Conservation (phyloP, 2,888 invertebrate species). For the Melipona beecheii region DNA sequence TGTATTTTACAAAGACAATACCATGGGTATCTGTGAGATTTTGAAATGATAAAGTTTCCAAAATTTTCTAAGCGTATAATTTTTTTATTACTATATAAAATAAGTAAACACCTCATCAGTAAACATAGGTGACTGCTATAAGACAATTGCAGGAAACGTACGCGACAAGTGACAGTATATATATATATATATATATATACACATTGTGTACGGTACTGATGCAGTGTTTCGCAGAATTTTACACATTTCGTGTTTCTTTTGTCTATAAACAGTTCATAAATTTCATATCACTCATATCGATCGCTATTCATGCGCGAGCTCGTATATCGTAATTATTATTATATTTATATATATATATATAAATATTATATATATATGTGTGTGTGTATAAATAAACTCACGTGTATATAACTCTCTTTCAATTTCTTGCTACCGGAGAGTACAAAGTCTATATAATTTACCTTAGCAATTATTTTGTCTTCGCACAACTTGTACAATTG, state of each 20-base stretch:
- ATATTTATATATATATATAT: slow-evolving; percentile 30
- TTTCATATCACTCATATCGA: slow-evolving; percentile 57
- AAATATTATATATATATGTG: slow-evolving; percentile 2
- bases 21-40: neutral
- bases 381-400: slow-evolving; percentile 8
- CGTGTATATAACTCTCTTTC: slow-evolving; percentile 51
- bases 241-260: slow-evolving; percentile 49
- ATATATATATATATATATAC: slow-evolving; percentile 7
- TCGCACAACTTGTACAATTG: slow-evolving; percentile 62
- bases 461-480: slow-evolving; percentile 82
- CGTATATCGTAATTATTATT: slow-evolving; percentile 29
- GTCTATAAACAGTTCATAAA: slow-evolving; percentile 48
- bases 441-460: slow-evolving; percentile 71
- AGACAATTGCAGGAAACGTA: slow-evolving; percentile 63
- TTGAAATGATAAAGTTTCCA: neutral
- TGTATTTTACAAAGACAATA: slow-evolving; percentile 2
- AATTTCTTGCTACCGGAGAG: slow-evolving; percentile 53
- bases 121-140: slow-evolving; percentile 32
- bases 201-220: slow-evolving; percentile 70
- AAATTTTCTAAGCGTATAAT: neutral
- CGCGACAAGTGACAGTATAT: slow-evolving; percentile 60
- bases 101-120: neutral
- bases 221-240: slow-evolving; percentile 63
- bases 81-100: neutral
- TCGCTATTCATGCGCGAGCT: slow-evolving; percentile 57